Evolutionary conservation across 2,888 invertebrate species (phyloP), one percentile per base, ranked within the genome.

Genomic region (Liopterus haemorrhoidalis): DNA sequence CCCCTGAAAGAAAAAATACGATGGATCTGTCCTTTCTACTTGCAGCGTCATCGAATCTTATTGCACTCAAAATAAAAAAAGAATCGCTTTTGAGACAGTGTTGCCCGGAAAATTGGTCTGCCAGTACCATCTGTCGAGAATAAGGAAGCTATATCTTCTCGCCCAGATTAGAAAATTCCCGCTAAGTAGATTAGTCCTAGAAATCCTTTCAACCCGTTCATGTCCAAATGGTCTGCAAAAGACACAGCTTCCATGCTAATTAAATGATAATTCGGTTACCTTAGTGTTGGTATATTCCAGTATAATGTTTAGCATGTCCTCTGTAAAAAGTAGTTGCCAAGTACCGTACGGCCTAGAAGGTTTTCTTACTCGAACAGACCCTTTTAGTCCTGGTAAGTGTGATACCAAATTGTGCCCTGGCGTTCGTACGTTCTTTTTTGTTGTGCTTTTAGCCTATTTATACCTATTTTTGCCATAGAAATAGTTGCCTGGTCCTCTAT

Each of bases 401-500:
- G 30, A 9, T 5, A 30, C 11, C 11, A 30, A 5, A 11, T 30
- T 30, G 6, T 30, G n/a, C n/a, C n/a, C 30, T 30, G 30, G 8
- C 6, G 30, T 30, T 30, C 30, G 30, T 30, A 30, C 30, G 11
- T 6, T 9, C 6, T 6, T 6, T 30, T 11, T 30, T 30, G 30
- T 8, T 30, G 30, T 5, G 6, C 5, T 11, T 11, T 30, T 30
- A 9, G 30, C 30, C 30, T 12, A 30, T 30, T 30, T 30, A 30
- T 30, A 30, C 11, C 11, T 8, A 30, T 30, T 5, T n/a, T 30
- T 30, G 8, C 8, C 30, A 30, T 30, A 30, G 11, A n/a, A 30
- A 44, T 36, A 37, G 27, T 36, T 31, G 37, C 37, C 28, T 36
- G 30, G 31, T 44, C 36, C 36, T 28, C 37, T 27, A 38, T 44